Base-by-base conservation (phyloP, 2,113 vertebrate genomes). In the Carassius auratus region DNA sequence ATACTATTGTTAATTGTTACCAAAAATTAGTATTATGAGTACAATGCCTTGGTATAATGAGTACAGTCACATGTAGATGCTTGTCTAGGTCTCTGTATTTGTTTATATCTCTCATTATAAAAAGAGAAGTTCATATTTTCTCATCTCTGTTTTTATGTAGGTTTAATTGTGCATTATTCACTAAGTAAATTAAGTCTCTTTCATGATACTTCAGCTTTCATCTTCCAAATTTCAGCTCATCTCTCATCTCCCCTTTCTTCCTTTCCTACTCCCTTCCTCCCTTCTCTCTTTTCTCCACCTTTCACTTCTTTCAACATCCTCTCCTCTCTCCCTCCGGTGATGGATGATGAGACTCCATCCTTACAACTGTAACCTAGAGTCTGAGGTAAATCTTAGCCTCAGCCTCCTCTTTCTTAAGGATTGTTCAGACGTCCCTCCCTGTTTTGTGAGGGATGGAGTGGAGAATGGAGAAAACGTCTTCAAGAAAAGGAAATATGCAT, bases 371-470 rank as follows among this genome's bases (percentile, higher is more conserved):
- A 84, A 74, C 74, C 64, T 62, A 30, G 71, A 66, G 30, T 48
- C 26, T 57, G 23, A 57, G 76, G 71, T 26, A 64, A 74, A 74
- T 78, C 81, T 95, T 94, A 93, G 93, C 93, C 55, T 55, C 91
- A 92, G 93, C 85, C 91, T 91, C 91, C 91, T 94, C 93, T 92
- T 92, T 94, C 93, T 93, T 94, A 94, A 92, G 92, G 94, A 93
- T 92, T 91, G 92, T 12, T 52, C 50, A 1, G 33, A 81, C 73
- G 87, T 87, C 92, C 92, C 93, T 93, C 92, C 92, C 93, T 95
- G 93, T 95, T 93, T 90, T 92, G 92, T 92, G 89, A 90, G 45
- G 48, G 81, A 90, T 92, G 90, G 89, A 93, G 91, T 92, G 87
- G 61, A 79, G 61, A 74, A 55, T 55, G 14, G 14, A 55, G 14